A percentile compares a stretch with the other conserved stretches of the same genome.
These are phyloP conservation scores for Nebria salina DNA, from an alignment of 2,888 invertebrate genomes.

Conservation along the genomic window DNA sequence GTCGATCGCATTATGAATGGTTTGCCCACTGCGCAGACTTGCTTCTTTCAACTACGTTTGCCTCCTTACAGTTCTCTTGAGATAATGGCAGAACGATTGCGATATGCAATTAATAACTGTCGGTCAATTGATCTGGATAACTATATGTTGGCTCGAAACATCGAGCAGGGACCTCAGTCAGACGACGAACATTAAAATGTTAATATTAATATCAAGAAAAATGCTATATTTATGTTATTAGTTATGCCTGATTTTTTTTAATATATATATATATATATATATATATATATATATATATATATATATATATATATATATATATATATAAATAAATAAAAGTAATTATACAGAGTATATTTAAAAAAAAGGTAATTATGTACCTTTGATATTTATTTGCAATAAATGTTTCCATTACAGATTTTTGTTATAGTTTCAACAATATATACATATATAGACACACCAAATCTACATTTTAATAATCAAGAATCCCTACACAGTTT, in stretches of 20 bases:
- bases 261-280: neutral
- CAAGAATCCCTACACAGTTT: neutral
- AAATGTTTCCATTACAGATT: slow-evolving; percentile 39
- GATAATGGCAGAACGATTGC: slow-evolving; percentile 69
- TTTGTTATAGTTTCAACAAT: neutral
- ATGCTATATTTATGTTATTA: slow-evolving; percentile 35
- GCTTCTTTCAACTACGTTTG: slow-evolving; percentile 71
- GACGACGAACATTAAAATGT: slow-evolving; percentile 62
- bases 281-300: too few relatives aligned
- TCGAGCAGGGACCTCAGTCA: slow-evolving; percentile 62
- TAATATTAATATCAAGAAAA: slow-evolving; percentile 28
- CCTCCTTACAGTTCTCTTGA: slow-evolving; percentile 70
- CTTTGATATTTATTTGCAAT: slow-evolving; percentile 44
- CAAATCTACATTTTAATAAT: too few relatives aligned
- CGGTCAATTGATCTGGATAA: slow-evolving; percentile 76
- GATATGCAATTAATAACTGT: slow-evolving; percentile 74
- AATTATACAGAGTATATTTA: slow-evolving; percentile 41
- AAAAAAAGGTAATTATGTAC: slow-evolving; percentile 25
- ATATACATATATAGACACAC: neutral
- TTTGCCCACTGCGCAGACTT: slow-evolving; percentile 72
- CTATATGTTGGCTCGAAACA: slow-evolving; percentile 73
- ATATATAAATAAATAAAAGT: too few relatives aligned
- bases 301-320: too few relatives aligned
- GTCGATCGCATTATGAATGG: slow-evolving; percentile 68
- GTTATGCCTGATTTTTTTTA: slow-evolving; percentile 33